Evolutionary conservation across 2,113 vertebrate genomes (phyloP).

Genomic region (Lanius collurio): DNA sequence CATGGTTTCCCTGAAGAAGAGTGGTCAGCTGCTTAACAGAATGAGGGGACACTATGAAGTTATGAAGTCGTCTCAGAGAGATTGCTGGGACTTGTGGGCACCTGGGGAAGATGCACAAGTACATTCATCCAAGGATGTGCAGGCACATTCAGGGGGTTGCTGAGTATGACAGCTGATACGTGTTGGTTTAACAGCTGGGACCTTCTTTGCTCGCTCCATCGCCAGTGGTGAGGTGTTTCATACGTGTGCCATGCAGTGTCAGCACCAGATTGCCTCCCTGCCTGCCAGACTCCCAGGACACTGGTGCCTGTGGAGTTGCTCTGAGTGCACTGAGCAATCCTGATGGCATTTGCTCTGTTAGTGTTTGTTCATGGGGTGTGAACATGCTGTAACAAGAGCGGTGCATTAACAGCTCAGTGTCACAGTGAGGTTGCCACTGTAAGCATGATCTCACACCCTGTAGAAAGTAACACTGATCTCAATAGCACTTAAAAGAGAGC

Average conservation of each 20-base stretch:
- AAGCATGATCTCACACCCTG: background rate
- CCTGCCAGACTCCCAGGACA: conserved; percentile 30
- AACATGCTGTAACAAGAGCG: background rate
- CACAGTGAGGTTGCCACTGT: background rate
- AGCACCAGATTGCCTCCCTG: conserved; percentile 30
- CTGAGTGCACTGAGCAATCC: background rate
- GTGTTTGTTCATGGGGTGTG: rapidly evolving
- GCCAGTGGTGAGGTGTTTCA: background rate
- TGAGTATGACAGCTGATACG: background rate
- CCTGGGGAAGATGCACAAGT: background rate
- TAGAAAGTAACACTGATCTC: background rate
- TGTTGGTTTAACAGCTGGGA: conserved; percentile 9
- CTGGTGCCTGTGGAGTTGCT: background rate
- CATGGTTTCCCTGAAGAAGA: background rate
- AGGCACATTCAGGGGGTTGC: background rate
- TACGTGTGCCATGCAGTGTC: background rate
- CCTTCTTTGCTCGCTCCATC: background rate
- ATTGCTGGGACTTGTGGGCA: rapidly evolving
- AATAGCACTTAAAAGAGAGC: background rate
- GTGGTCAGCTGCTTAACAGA: background rate
- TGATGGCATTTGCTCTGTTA: background rate
- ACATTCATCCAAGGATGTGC: background rate
- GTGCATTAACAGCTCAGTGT: background rate
- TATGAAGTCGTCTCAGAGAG: background rate
- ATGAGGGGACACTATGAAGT: background rate